Conservation (phyloP, 2,888 invertebrate genomes). For the Ophraella communa region DNA sequence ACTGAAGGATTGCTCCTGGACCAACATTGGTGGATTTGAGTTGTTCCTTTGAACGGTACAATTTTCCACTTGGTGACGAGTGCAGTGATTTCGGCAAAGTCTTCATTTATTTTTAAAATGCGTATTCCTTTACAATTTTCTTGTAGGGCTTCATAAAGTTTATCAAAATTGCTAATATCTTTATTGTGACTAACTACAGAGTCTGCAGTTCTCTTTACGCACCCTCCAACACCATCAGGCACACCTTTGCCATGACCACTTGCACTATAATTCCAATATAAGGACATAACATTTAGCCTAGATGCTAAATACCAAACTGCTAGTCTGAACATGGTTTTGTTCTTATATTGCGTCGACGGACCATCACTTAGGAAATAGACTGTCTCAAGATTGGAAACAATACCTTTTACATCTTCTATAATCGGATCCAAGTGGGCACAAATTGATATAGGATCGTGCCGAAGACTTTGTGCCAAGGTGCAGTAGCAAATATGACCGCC, state of each 20-base stretch:
- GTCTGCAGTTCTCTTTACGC: background rate
- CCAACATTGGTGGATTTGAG: background rate
- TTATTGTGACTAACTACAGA: background rate
- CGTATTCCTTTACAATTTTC: background rate
- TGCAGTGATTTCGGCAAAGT: too few relatives aligned
- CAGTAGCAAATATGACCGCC: background rate
- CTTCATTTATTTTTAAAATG: background rate
- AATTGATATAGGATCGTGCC: background rate
- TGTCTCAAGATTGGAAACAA: background rate
- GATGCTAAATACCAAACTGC: background rate
- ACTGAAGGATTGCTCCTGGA: background rate
- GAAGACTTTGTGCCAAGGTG: background rate
- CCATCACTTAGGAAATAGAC: conserved; percentile 9
- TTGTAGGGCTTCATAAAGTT: background rate
- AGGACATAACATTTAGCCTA: background rate
- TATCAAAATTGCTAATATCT: background rate
- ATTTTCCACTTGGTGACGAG: too few relatives aligned
- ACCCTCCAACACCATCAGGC: background rate
- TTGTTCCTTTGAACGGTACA: too few relatives aligned
- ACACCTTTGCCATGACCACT: background rate
- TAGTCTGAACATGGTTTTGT: conserved; percentile 11
- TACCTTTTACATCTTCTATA: background rate
- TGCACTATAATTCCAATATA: conserved; percentile 1
- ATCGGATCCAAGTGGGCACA: background rate
- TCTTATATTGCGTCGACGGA: conserved; percentile 13